phyloP scores from a whole-genome alignment of 2,888 invertebrate genomes.

The Heteromyza rotundicornis region DNA sequence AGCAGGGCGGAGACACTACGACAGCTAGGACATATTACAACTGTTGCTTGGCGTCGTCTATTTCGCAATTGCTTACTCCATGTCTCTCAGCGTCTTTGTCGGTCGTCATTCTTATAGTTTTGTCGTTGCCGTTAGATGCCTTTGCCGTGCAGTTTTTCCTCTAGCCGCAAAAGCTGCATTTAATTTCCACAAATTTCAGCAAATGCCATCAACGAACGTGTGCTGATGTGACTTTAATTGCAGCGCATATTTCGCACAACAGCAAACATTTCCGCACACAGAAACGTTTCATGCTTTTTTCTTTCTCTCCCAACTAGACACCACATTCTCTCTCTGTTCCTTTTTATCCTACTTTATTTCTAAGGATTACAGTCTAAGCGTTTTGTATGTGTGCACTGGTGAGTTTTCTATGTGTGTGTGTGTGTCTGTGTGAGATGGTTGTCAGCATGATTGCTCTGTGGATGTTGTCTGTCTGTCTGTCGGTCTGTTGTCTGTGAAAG shows the following conservation, averaged over 20 bases:
- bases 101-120: neutral
- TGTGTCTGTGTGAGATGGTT: neutral
- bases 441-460: too few relatives aligned
- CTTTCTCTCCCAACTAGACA: too few relatives aligned
- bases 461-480: too few relatives aligned
- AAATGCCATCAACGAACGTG: slow-evolving; percentile 8
- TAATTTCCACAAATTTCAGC: neutral
- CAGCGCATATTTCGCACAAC: slow-evolving; percentile 13
- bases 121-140: neutral
- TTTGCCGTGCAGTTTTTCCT: neutral
- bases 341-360: neutral
- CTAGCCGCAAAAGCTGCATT: neutral
- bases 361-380: neutral
- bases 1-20: neutral
- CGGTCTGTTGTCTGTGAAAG: too few relatives aligned
- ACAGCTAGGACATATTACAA: neutral
- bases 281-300: neutral
- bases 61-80: neutral
- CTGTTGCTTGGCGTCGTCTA: neutral
- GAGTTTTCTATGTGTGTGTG: neutral
- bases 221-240: slow-evolving; percentile 28
- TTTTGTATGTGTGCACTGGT: neutral
- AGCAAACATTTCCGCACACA: neutral
- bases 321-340: neutral
- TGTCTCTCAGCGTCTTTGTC: too few relatives aligned